These are phyloP conservation scores for Strongylocentrotus purpuratus DNA, from an alignment of 35 echinoderm and acorn worm species.

Conservation along the genomic window DNA sequence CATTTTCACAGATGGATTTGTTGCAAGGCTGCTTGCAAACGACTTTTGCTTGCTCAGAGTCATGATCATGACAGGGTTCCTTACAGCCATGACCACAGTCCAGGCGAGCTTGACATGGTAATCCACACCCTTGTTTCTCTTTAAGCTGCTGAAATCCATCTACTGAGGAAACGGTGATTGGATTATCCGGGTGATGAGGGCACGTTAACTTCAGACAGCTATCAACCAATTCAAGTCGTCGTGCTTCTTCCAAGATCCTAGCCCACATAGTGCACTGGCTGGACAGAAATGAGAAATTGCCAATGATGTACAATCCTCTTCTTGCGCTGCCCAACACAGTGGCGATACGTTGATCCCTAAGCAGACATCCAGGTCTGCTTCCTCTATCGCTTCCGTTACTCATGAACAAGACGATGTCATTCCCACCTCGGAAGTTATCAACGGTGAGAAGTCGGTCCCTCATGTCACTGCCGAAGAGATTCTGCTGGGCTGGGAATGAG, in stretches of 20 bases:
- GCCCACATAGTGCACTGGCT: constrained; percentile 65
- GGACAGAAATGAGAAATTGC: constrained; percentile 70
- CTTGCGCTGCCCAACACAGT: constrained; percentile 70
- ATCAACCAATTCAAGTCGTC: constrained; percentile 21
- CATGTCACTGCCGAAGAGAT: constrained; percentile 52
- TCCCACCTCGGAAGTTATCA: constrained; percentile 79
- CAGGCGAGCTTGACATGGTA: constrained; percentile 67
- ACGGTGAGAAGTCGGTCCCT: constrained; percentile 50
- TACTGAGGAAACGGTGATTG: constrained; percentile 21
- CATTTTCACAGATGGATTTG: constrained; percentile 35
- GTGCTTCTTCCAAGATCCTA: constrained; percentile 38
- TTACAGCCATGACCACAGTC: constrained; percentile 81
- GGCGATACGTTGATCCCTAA: constrained; percentile 55
- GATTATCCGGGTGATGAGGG: constrained; percentile 59
- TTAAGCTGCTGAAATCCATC: constrained; percentile 61
- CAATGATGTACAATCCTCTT: constrained; percentile 72
- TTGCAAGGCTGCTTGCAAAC: constrained; percentile 60
- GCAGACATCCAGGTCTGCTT: constrained; percentile 73
- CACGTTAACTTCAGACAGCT: constrained; percentile 56
- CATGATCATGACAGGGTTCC: constrained; percentile 61
- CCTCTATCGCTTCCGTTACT: constrained; percentile 67
- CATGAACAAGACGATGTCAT: constrained; percentile 80
- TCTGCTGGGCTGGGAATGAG: constrained; percentile 60
- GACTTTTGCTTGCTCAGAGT: constrained; percentile 26
- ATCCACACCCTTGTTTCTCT: constrained; percentile 63